These are phyloP conservation scores for Drosophila tsacasi DNA, from an alignment of 1,140 invertebrate species.

Conservation along the genomic window DNA sequence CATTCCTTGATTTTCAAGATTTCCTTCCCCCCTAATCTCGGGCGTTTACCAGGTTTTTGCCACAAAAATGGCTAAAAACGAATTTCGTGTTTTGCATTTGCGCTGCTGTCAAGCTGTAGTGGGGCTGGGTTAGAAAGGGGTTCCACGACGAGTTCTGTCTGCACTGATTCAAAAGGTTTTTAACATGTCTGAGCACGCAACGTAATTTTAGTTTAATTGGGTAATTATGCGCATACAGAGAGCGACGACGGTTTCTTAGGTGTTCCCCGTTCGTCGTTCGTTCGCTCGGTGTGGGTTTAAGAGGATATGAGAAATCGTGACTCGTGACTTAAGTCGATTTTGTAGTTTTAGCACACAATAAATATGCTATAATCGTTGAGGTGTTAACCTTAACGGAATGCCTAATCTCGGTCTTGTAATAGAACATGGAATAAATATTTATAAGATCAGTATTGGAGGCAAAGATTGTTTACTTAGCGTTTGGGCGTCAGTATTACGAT, in stretches of 20 bases:
- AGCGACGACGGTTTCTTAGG: conserved; percentile 44
- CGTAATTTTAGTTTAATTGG: conserved; percentile 85
- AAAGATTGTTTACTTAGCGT: too few relatives aligned
- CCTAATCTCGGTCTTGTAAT: neutral
- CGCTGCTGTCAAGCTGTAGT: conserved; percentile 36
- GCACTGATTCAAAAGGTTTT: conserved; percentile 72
- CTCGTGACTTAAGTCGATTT: conserved; percentile 26
- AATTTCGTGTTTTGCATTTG: conserved; percentile 68
- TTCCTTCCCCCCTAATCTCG: conserved; percentile 39
- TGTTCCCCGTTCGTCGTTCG: conserved; percentile 4
- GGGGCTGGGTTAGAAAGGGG: neutral
- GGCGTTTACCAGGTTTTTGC: conserved; percentile 25
- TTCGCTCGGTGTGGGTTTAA: neutral
- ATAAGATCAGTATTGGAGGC: too few relatives aligned
- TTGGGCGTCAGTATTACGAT: too few relatives aligned
- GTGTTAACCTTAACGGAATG: conserved; percentile 14
- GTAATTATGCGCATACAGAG: conserved; percentile 84
- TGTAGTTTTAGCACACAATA: conserved; percentile 16
- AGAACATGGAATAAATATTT: neutral
- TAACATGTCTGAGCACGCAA: conserved; percentile 85
- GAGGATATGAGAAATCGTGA: conserved; percentile 27
- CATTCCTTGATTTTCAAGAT: neutral
- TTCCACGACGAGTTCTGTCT: conserved; percentile 37
- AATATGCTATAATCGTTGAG: conserved; percentile 8
- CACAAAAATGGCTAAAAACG: conserved; percentile 60